Base-by-base conservation (phyloP, 2,888 invertebrate species). In the Callinectes sapidus region DNA sequence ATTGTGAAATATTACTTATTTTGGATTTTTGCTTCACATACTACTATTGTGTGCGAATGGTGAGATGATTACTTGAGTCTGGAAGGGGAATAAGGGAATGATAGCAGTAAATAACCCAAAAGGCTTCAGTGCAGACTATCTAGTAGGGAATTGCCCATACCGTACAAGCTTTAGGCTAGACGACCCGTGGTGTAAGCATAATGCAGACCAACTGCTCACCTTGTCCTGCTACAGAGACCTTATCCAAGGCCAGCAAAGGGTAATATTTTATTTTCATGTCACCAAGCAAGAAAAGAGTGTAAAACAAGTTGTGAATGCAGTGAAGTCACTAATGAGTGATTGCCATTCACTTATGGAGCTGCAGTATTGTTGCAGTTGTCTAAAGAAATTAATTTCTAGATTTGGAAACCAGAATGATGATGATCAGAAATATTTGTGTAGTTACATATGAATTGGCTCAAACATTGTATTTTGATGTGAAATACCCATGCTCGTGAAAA, bases 11-110 rank as follows among this genome's bases (percentile, higher is more conserved):
- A 71, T 81, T 77, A 13, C 28, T 77, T 6, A 28, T 28, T 81
- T 35, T 35, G 35, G 28, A 28, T 18, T 81, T 28, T 81, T 81
- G 81, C 81, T 81, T 81, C 6, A 81, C 35, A 81, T 81, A 81
- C 35, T 35, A 81, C 16, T 81, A 3, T 81, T 81, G 14, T 81
- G 81, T 81, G 81, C 32, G 16, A 35, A 32, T 81, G 81, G 35
- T 81, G 23, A 81, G 81, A 81, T 81, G 81, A 81, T 35, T 32
- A 81, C 35, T 18, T 81, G 81, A 81, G 23, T 71, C 81, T 81
- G 81, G 32, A 81, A 81, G 81, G 71, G 81, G 81, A 81, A 81
- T 81, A 10, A 35, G 81, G 81, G 81, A 81, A 35, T 81, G 81
- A 81, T 18, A 81, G 81, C 35, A 81, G 71, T 13, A 77, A 77